Evolutionary conservation across 1,140 invertebrate species (phyloP).

Genomic region (Brachionus calyciflorus): DNA sequence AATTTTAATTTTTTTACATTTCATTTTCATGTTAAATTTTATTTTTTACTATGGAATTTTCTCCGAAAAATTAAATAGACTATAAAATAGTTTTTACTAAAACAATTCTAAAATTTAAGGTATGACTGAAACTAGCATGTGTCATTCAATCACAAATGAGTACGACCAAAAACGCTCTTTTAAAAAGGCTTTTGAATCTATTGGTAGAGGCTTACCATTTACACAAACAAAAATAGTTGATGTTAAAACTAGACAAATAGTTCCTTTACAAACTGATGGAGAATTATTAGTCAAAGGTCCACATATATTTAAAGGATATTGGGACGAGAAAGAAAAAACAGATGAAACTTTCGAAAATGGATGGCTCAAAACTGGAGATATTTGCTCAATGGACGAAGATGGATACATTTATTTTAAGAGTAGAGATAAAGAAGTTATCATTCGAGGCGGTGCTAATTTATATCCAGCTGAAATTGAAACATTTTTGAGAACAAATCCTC

Average conservation of each 20-base stretch:
- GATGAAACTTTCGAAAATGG: slow-evolving; percentile 81
- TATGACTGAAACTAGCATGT: slow-evolving; percentile 35
- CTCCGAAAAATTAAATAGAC: no score
- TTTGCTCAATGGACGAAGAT: slow-evolving; percentile 71
- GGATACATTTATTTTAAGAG: slow-evolving; percentile 79
- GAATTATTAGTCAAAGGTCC: slow-evolving; percentile 19
- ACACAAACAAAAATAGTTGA: slow-evolving; percentile 71
- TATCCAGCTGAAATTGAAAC: slow-evolving; percentile 69
- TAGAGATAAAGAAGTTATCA: slow-evolving; percentile 82
- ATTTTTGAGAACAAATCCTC: slow-evolving; percentile 4
- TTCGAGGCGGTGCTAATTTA: slow-evolving; percentile 87
- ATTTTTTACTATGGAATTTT: no score
- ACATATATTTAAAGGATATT: slow-evolving; percentile 72
- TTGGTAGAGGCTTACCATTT: slow-evolving; percentile 8
- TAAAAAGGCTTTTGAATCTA: slow-evolving; percentile 32
- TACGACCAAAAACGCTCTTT: background rate
- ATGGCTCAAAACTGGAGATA: slow-evolving; percentile 66
- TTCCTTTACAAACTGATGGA: slow-evolving; percentile 69
- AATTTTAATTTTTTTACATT: no score
- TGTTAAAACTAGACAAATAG: slow-evolving; percentile 65
- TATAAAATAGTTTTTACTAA: no score
- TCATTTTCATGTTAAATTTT: no score
- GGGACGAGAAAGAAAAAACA: slow-evolving; percentile 74
- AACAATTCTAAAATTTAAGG: no score
- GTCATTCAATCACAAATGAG: slow-evolving; percentile 9